Conservation (phyloP, 2,113 vertebrate species). For the Saccopteryx bilineata region DNA sequence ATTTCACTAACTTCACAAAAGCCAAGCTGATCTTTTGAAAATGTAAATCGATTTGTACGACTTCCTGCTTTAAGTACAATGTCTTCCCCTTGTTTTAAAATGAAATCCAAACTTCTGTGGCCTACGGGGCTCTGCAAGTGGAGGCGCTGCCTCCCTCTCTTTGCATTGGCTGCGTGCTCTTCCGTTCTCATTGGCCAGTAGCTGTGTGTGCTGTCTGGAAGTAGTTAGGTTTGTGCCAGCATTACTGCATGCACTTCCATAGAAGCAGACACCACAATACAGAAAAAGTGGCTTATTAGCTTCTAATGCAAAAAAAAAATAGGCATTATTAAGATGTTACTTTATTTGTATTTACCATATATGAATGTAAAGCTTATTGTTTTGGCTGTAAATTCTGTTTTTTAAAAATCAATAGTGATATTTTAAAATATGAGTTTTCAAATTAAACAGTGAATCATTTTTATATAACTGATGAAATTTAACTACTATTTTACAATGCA, state of each 20-base stretch:
- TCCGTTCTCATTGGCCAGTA: not conserved
- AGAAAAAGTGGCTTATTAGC: not conserved
- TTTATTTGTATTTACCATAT: not conserved
- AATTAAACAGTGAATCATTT: constrained; percentile 43
- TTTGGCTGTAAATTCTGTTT: constrained; percentile 27
- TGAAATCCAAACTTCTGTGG: not conserved
- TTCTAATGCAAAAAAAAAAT: not conserved
- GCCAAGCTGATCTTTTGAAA: not conserved
- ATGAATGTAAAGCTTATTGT: not conserved
- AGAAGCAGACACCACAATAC: not conserved
- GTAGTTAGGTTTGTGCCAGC: not conserved
- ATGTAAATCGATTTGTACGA: not conserved
- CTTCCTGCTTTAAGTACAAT: not conserved
- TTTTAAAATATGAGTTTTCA: constrained; percentile 47
- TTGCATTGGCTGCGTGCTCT: not conserved
- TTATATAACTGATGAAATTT: not conserved
- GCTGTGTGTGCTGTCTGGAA: not conserved
- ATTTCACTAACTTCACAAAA: not conserved
- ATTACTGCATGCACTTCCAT: not conserved
- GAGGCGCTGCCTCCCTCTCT: fast-evolving
- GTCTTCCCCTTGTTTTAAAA: not conserved
- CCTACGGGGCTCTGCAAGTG: not conserved
- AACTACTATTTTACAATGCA: not conserved
- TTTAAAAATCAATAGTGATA: not conserved
- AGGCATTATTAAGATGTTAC: not conserved